Base-by-base conservation (phyloP, 2,797 vertebrate genomes). In the Gobionotothen gibberifrons region DNA sequence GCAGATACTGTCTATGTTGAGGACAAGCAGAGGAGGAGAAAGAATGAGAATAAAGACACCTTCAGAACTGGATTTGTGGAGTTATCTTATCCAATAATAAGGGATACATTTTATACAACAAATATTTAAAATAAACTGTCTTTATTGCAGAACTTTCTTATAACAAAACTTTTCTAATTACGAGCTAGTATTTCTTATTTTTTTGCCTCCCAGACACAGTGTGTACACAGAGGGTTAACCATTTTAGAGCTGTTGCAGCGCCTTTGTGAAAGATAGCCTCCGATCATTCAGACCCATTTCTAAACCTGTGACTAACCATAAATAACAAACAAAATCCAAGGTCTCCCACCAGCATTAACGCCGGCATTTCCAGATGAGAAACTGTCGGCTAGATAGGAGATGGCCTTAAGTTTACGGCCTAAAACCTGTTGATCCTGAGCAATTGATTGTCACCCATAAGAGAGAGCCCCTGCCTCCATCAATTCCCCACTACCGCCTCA, bases 291-390 rank as follows among this genome's bases (percentile, higher is more conserved):
- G 80, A 88, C 78, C 88, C 91, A 87, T 91, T 93, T 89, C 86
- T 84, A 87, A 93, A 93, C 82, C 89, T 92, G 90, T 92, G 93
- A 94, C 85, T 92, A 93, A 90, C 91, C 87, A 88, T 94, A 94
- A 94, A 95, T 95, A 95, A 94, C 92, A 94, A 92, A 94, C 93
- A 93, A 93, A 92, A 91, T 84, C 92, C 94, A 95, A 95, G 94
- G 94, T 89, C 93, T 92, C 78, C 81, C 79, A 78, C 76, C 76
- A 63, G 84, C 86, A 72, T 89, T 89, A 91, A 85, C 83, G 65
- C 76, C 73, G 67, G 46, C 85, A 73, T 57, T 46, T 61, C 83
- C 83, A 86, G 90, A 93, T 94, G 93, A 95, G 87, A 93, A 94
- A 94, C 90, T 87, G 90, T 87, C 85, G 44, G 71, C 77, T 46